Evolutionary conservation across 2,888 invertebrate genomes (phyloP).

Genomic region (Priocnemis perturbator): DNA sequence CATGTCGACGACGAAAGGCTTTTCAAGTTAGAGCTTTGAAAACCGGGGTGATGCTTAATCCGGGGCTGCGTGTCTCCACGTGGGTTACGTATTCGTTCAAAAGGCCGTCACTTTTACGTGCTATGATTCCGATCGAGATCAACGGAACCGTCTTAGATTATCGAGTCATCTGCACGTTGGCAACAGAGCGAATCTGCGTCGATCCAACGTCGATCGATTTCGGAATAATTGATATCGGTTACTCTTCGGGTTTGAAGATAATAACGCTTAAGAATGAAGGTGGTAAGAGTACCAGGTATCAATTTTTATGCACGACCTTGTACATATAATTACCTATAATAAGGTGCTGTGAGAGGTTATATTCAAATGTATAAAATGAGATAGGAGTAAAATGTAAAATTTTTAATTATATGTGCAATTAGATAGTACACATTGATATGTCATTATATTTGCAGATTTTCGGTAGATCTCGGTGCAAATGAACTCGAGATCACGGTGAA

Average conservation of each 20-base stretch:
- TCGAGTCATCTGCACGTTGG: constrained; percentile 62
- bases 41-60: constrained; percentile 61
- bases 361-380: too few relatives aligned
- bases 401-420: too few relatives aligned
- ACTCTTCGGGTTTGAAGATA: constrained; percentile 68
- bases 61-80: constrained; percentile 72
- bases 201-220: constrained; percentile 72
- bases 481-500: constrained; percentile 71
- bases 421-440: too few relatives aligned
- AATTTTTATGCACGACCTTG: neutral
- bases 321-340: too few relatives aligned
- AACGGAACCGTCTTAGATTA: constrained; percentile 67
- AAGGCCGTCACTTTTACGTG: constrained; percentile 58
- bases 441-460: constrained; percentile 59
- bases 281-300: constrained; percentile 66
- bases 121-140: constrained; percentile 69
- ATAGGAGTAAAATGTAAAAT: too few relatives aligned
- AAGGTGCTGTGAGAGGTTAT: too few relatives aligned
- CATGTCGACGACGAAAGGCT: constrained; percentile 56
- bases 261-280: constrained; percentile 72
- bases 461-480: constrained; percentile 74
- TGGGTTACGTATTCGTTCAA: constrained; percentile 68
- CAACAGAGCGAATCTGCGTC: constrained; percentile 60
- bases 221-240: constrained; percentile 74
- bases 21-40: constrained; percentile 66